A percentile compares a stretch with the other conserved stretches of the same genome.
Conservation (phyloP, 2,113 vertebrate genomes). For the Glaucomys volans region DNA sequence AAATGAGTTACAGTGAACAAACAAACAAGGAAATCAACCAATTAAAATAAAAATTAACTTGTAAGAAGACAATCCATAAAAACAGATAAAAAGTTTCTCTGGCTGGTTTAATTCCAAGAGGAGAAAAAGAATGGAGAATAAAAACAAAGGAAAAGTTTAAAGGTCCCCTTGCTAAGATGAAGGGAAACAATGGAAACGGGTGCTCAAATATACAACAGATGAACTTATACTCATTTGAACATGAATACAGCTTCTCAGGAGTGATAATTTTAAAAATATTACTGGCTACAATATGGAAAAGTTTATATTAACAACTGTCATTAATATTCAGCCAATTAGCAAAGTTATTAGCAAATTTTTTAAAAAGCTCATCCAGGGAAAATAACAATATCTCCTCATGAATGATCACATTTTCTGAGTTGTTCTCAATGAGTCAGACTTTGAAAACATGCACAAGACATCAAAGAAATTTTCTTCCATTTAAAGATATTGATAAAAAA, state of each 20-base stretch:
- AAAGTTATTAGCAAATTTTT: background rate
- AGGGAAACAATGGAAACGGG: background rate
- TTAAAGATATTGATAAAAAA: constrained; percentile 29
- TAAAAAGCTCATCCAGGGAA: background rate
- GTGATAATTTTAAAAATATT: background rate
- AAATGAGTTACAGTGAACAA: background rate
- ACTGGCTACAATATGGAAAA: background rate
- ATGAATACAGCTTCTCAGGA: background rate
- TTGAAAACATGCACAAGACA: constrained; percentile 43
- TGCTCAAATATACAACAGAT: background rate
- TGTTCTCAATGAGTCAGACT: background rate
- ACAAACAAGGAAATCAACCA: background rate
- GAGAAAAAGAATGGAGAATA: background rate
- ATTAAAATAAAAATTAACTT: background rate
- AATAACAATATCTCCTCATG: background rate
- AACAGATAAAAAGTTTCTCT: background rate
- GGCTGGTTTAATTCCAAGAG: background rate
- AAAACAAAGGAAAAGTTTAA: background rate
- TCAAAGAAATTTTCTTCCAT: constrained; percentile 20
- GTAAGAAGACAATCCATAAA: background rate
- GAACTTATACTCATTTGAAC: background rate
- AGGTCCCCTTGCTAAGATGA: background rate
- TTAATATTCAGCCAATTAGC: background rate
- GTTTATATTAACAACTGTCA: background rate
- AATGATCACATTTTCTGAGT: background rate